Evolutionary conservation across 1,140 invertebrate genomes (phyloP).

Genomic region (Lepidurus arcticus): DNA sequence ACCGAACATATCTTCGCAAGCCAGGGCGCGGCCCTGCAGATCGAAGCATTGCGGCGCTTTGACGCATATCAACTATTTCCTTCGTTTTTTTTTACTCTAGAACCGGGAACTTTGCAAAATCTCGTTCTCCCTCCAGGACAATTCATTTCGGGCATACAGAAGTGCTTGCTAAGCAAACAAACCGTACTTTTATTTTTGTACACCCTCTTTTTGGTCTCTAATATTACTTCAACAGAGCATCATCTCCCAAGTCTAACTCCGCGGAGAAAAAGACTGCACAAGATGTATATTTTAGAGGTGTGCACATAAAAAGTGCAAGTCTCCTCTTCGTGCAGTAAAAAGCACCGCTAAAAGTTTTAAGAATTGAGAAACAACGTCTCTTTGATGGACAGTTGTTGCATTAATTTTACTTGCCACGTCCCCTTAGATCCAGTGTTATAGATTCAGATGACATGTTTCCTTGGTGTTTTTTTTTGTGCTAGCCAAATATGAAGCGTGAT

Average conservation of each 20-base stretch:
- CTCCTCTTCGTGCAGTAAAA: not conserved
- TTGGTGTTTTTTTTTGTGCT: not conserved
- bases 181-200: not conserved
- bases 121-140: not conserved
- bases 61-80: not conserved
- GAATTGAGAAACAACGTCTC: not conserved
- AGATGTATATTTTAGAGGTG: no score
- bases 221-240: not conserved
- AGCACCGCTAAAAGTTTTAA: not conserved
- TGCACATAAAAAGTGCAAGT: not conserved
- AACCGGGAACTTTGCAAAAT: not conserved
- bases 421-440: not conserved
- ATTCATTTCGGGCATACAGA: not conserved
- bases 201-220: not conserved
- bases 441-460: not conserved
- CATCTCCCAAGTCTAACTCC: not conserved
- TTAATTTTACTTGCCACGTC: not conserved
- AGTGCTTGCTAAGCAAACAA: not conserved
- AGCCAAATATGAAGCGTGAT: not conserved
- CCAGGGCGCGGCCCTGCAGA: not conserved
- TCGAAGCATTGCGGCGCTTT: slow-evolving; percentile 7
- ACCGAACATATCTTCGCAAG: slow-evolving; percentile 10
- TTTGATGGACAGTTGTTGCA: not conserved
- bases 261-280: no score
- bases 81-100: not conserved